These are phyloP conservation scores for Phasia obesa DNA, from an alignment of 2,888 invertebrate species.

Conservation along the genomic window DNA sequence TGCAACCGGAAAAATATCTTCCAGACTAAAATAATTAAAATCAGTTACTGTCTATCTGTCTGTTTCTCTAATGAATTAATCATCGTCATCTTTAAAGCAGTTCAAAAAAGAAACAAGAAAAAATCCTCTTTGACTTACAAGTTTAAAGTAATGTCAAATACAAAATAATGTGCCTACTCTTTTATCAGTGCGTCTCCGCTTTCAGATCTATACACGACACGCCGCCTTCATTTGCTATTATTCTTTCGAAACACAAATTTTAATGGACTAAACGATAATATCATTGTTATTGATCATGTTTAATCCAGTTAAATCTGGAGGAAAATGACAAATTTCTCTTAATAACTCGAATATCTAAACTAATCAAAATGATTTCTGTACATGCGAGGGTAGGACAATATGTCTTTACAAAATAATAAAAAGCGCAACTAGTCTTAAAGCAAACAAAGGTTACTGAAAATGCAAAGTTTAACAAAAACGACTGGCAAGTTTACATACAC, in stretches of 20 bases:
- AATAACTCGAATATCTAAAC: too few species aligned
- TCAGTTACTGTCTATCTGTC: background rate
- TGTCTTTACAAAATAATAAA: too few species aligned
- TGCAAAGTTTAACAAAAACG: too few species aligned
- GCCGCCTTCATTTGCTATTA: background rate
- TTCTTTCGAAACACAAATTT: background rate
- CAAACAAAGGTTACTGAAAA: too few species aligned
- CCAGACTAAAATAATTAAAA: conserved; percentile 27
- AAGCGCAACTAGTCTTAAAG: too few species aligned
- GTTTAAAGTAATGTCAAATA: background rate
- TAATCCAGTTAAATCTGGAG: conserved; percentile 9
- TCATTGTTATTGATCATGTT: conserved; percentile 16
- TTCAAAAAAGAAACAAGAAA: background rate
- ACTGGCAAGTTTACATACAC: too few species aligned
- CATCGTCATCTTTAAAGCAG: conserved; percentile 12
- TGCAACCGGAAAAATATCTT: conserved; percentile 52
- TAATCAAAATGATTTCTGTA: too few species aligned
- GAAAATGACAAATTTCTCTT: background rate
- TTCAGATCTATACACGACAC: background rate
- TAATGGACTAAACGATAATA: background rate
- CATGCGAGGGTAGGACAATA: too few species aligned
- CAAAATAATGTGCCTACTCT: background rate
- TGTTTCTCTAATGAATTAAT: conserved; percentile 17
- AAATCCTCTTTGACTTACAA: background rate
- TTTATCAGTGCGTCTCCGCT: background rate